These are phyloP conservation scores for Zoanthus gigantus DNA, from an alignment of 92 coral and sea anemone genomes.

Conservation along the genomic window DNA sequence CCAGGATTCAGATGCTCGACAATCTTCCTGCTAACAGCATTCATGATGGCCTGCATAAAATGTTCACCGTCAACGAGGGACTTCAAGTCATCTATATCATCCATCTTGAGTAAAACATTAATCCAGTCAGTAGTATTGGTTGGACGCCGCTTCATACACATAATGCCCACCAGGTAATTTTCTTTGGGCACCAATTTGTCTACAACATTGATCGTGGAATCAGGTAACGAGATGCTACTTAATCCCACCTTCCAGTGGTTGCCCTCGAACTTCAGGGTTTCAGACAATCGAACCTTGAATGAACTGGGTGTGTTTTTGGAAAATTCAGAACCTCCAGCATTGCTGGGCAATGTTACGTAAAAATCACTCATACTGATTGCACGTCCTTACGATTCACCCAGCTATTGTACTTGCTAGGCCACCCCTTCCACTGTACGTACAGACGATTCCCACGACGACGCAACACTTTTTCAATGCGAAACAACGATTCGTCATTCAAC, in stretches of 20 bases:
- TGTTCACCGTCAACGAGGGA: conserved; percentile 1
- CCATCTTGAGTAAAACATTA: conserved; percentile 20
- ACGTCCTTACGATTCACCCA: conserved; percentile 49
- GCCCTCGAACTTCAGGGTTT: neutral
- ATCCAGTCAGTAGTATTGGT: neutral
- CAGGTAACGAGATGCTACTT: conserved; percentile 17
- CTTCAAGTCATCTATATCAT: conserved; percentile 13
- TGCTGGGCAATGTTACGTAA: conserved; percentile 42
- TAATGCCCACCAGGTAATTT: neutral
- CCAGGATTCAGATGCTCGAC: neutral
- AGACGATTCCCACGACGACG: conserved; percentile 2
- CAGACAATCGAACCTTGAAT: conserved; percentile 13
- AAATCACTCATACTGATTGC: conserved; percentile 12
- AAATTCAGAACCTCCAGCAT: conserved; percentile 1
- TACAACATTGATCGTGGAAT: neutral
- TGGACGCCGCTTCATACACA: neutral
- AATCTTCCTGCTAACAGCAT: neutral
- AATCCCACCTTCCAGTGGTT: conserved; percentile 35
- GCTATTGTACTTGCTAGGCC: conserved; percentile 55
- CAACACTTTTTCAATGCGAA: neutral
- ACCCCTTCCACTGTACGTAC: conserved; percentile 50
- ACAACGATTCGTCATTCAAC: conserved; percentile 12
- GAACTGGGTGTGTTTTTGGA: neutral
- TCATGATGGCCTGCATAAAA: conserved; percentile 3
- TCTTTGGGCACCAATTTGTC: neutral